phyloP scores from a whole-genome alignment of 92 coral and sea anemone species.

The Blastomussa wellsi region DNA sequence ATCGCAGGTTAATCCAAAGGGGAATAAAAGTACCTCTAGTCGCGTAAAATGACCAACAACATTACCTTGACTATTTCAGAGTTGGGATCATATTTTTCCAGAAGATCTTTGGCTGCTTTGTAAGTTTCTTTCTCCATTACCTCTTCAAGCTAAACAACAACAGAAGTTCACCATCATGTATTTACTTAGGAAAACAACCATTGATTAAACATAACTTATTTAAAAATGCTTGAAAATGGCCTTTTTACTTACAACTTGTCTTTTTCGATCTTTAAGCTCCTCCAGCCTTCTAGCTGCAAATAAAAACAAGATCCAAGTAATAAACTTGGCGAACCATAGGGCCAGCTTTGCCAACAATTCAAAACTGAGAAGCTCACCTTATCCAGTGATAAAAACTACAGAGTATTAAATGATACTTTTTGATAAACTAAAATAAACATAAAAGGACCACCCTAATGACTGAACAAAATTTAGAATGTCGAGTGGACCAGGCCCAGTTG shows the following conservation, averaged over 20 bases:
- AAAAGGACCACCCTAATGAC: no score
- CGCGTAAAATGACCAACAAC: no score
- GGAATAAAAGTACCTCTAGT: no score
- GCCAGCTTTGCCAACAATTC: not conserved
- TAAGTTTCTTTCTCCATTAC: conserved; percentile 98
- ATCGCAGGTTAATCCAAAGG: no score
- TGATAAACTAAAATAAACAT: no score
- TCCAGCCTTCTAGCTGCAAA: conserved; percentile 74
- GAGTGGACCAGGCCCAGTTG: no score
- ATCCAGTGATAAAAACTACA: no score
- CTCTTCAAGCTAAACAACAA: conserved; percentile 79
- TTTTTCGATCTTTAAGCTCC: conserved; percentile 83
- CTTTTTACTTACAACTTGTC: conserved; percentile 72
- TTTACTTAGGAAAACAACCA: not conserved
- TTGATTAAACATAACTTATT: not conserved
- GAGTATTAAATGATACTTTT: no score
- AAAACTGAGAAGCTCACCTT: no score
- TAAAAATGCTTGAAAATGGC: not conserved
- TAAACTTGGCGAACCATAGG: not conserved
- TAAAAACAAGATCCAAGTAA: not conserved
- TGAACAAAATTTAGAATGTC: no score
- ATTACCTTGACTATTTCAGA: conserved; percentile 74
- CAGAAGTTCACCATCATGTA: not conserved
- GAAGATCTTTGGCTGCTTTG: conserved; percentile 92
- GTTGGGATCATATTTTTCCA: conserved; percentile 94